These are phyloP conservation scores for Ferdinandea cuprea DNA, from an alignment of 2,888 invertebrate species.

Conservation along the genomic window DNA sequence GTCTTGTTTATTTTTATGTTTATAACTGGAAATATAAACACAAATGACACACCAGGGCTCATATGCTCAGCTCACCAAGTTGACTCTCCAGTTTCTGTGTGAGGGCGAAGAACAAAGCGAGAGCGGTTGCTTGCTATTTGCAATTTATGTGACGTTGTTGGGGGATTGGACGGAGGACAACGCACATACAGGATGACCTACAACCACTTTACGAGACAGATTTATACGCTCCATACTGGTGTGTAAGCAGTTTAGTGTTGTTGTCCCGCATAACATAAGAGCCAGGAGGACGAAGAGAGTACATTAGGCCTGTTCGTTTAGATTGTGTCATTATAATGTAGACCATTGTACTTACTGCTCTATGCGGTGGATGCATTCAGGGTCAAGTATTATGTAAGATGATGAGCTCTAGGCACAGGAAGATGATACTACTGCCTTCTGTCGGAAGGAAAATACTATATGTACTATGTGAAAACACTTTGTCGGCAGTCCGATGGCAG, in stretches of 20 bases:
- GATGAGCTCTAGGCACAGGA: constrained; percentile 29
- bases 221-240: not conserved
- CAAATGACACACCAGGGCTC: no score
- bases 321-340: constrained; percentile 16
- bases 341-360: constrained; percentile 1
- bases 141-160: constrained; percentile 26
- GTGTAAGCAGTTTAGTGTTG: constrained; percentile 1
- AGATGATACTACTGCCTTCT: constrained; percentile 6
- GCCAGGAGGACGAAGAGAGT: not conserved
- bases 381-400: constrained; percentile 60
- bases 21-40: constrained; percentile 39
- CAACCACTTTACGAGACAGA: constrained; percentile 36
- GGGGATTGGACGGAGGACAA: constrained; percentile 14
- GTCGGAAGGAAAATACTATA: constrained; percentile 30
- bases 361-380: constrained; percentile 44
- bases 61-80: not conserved
- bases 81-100: not conserved
- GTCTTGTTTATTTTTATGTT: constrained; percentile 29
- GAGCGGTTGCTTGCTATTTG: constrained; percentile 22
- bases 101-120: constrained; percentile 16
- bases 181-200: constrained; percentile 33
- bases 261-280: not conserved
- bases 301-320: constrained; percentile 37
- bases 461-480: constrained; percentile 27
- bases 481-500: not conserved